These are phyloP conservation scores for Hippocampus zosterae DNA, from an alignment of 2,113 vertebrate genomes.

Conservation along the genomic window DNA sequence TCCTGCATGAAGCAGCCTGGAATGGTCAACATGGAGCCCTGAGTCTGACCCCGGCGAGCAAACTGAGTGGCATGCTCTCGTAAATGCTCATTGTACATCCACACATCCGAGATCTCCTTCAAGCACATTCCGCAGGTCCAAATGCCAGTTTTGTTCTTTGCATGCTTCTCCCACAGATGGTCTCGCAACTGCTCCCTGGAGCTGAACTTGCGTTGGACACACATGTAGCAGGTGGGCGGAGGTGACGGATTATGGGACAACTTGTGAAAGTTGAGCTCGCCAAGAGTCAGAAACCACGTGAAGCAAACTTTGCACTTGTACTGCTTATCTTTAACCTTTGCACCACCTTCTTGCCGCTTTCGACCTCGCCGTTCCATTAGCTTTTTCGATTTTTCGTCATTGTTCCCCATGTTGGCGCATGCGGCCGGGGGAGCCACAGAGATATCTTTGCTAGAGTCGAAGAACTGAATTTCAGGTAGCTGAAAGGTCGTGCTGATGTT, in stretches of 20 bases:
- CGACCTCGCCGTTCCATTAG: slow-evolving; percentile 64
- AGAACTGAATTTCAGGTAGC: slow-evolving; percentile 76
- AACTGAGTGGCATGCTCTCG: slow-evolving; percentile 92
- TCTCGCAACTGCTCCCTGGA: slow-evolving; percentile 90
- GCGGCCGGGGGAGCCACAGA: slow-evolving; percentile 32
- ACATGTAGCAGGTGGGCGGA: slow-evolving; percentile 97
- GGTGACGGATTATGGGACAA: slow-evolving; percentile 91
- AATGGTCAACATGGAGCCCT: slow-evolving; percentile 77
- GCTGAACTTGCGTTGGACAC: slow-evolving; percentile 93
- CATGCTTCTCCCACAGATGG: slow-evolving; percentile 90
- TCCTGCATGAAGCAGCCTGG: slow-evolving; percentile 77
- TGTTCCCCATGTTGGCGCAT: slow-evolving; percentile 26
- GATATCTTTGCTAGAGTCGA: slow-evolving; percentile 68
- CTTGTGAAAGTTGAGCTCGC: slow-evolving; percentile 92
- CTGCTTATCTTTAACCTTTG: slow-evolving; percentile 82
- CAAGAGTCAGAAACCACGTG: slow-evolving; percentile 88
- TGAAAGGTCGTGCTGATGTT: slow-evolving; percentile 77
- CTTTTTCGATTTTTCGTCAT: slow-evolving; percentile 60
- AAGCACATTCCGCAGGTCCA: slow-evolving; percentile 98
- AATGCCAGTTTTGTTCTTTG: slow-evolving; percentile 83
- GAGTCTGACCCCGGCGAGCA: slow-evolving; percentile 84
- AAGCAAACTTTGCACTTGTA: slow-evolving; percentile 97
- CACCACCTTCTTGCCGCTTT: slow-evolving; percentile 62
- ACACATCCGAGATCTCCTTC: slow-evolving; percentile 90
- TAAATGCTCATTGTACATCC: slow-evolving; percentile 98